A percentile compares a stretch with the other conserved stretches of the same genome.
These are phyloP conservation scores for Prosopocoilus inquinatus DNA, from an alignment of 2,888 invertebrate species.

Conservation along the genomic window DNA sequence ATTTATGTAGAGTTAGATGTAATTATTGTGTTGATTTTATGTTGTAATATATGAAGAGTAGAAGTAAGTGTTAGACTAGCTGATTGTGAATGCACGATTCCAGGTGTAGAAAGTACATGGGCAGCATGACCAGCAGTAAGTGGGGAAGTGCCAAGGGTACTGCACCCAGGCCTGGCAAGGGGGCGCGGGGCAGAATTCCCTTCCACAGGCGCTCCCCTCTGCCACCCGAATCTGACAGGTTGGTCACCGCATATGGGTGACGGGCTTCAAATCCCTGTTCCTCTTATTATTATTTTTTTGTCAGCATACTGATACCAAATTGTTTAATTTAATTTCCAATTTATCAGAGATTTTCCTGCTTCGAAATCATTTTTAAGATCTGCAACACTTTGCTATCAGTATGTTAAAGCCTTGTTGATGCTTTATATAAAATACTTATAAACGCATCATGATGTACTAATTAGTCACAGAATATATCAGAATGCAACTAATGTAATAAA, in stretches of 20 bases:
- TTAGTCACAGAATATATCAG: neutral
- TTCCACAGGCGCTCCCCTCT: constrained; percentile 61
- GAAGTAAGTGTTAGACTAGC: constrained; percentile 2
- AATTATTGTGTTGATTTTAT: neutral
- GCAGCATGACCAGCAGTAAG: constrained; percentile 38
- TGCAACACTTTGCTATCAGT: too few relatives aligned
- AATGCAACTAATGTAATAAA: constrained; percentile 13
- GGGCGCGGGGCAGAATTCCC: constrained; percentile 55
- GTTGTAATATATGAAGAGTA: too few relatives aligned
- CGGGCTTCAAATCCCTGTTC: constrained; percentile 32
- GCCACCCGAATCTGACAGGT: constrained; percentile 47
- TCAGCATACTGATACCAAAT: too few relatives aligned
- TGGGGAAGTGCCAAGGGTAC: constrained; percentile 33
- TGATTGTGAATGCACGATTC: constrained; percentile 35
- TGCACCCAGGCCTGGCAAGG: constrained; percentile 50
- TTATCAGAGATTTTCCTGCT: too few relatives aligned
- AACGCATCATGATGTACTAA: neutral
- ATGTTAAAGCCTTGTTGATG: too few relatives aligned
- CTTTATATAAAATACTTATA: too few relatives aligned
- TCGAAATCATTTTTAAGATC: too few relatives aligned
- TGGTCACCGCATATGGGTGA: constrained; percentile 48
- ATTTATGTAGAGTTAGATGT: constrained; percentile 1
- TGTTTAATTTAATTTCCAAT: too few relatives aligned
- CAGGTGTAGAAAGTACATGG: constrained; percentile 51
- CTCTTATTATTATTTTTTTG: neutral